Base-by-base conservation (phyloP, 2,113 vertebrate species). In the Tenrec ecaudatus region DNA sequence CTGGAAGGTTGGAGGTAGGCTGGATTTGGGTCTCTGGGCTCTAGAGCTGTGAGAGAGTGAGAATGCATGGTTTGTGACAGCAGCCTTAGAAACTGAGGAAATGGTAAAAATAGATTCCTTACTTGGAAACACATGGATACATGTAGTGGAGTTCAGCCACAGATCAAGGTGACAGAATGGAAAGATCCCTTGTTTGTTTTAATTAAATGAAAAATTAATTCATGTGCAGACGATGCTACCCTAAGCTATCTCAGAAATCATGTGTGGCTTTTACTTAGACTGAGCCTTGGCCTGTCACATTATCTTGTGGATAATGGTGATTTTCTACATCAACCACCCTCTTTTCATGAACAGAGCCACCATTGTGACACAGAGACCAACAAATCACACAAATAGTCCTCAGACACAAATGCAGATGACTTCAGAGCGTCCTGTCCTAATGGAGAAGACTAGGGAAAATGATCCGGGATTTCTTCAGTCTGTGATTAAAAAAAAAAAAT, bases 61-160 rank as follows among this genome's bases (percentile, higher is more conserved):
- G 60, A 22, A 4, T 12, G 14, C 7, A 3, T 22, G 2, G 1
- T n/a, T 89, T 71, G 22, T 40, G 6, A 27, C 15, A 15, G n/a
- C 36, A 73, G 27, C 19, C 16, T 3, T 22, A n/a, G 25, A 69
- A 81, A 66, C 14, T 27, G 47, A 82, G 25, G 1, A 71, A 7
- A 43, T 66, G 12, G 2, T 66, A 77, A n/a, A 69, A 82, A 68
- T 7, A 60, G 86, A 94, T 20, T 82, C 6, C 40, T 91, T 93
- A 47, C 78, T 62, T 94, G 40, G 76, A 95, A 97, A 90, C 79
- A 15, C 20, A 0, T 0, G 93, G 29, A 86, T 89, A 86, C 94
- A 81, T 66, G 78, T 76, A 85, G 89, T 91, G 31, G 12, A 43
- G 38, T 92, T 87, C 53, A 82, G 7, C 29, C 60, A 15, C 68